Conservation (phyloP, 2,797 vertebrate species). For the Tolypeutes matacus region DNA sequence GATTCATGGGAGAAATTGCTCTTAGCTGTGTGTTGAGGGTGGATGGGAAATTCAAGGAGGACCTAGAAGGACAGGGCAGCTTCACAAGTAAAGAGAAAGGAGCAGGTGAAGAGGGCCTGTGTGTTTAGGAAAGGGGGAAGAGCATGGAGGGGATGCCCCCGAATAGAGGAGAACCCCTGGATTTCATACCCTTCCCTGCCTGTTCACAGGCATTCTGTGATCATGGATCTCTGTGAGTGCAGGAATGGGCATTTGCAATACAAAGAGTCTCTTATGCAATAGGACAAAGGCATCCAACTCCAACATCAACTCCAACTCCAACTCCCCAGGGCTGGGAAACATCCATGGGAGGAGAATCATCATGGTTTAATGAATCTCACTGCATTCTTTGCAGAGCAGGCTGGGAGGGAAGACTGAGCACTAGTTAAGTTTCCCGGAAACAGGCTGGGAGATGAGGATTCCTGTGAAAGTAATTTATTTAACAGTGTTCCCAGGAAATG, state of each 20-base stretch:
- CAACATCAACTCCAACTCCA: neutral
- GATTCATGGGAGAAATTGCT: neutral
- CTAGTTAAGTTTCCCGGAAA: neutral
- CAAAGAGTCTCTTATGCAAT: neutral
- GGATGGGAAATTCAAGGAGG: neutral
- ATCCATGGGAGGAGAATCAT: neutral
- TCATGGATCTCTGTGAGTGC: neutral
- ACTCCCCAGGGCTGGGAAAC: neutral
- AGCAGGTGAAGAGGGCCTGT: neutral
- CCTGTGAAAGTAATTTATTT: neutral
- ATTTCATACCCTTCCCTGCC: neutral
- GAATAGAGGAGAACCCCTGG: too few species aligned
- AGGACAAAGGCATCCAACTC: constrained; percentile 29
- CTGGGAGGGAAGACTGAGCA: neutral
- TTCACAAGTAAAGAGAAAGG: neutral
- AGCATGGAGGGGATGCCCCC: rapidly evolving
- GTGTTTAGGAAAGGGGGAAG: too few species aligned
- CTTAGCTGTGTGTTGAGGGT: neutral
- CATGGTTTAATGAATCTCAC: neutral
- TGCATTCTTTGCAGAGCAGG: neutral
- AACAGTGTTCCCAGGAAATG: neutral
- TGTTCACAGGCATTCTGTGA: neutral
- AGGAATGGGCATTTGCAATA: neutral
- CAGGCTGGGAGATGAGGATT: neutral
- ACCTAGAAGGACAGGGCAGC: neutral